Evolutionary conservation across 2,113 vertebrate species (phyloP), one percentile per base, ranked within the genome.

Genomic region (Poeciliopsis occidentalis): DNA sequence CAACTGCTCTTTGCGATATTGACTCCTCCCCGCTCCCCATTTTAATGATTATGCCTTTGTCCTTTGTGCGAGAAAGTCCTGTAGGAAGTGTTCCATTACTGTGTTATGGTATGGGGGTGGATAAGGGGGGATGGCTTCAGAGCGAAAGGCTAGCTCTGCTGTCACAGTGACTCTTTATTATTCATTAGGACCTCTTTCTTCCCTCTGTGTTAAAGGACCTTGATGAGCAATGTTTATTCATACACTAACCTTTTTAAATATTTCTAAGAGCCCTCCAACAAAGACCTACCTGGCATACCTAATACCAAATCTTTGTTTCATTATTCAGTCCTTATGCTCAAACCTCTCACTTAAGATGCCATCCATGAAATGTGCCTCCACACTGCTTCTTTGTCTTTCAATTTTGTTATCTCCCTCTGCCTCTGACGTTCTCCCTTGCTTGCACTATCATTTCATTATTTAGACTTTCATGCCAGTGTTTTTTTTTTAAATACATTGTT

Each of bases 221-320:
- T 97, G 96, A 97, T 98, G 95, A 96, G 96, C 91, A 92, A 97
- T 98, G 96, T 97, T 97, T 98, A 98, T 98, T 98, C 96, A 98
- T 98, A 96, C 95, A 93, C 95, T 97, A 97, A 98, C 96, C 96
- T 98, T 97, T 98, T 97, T 96, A 96, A 97, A 98, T 97, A 97
- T 97, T 98, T 97, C 95, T 93, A 96, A 95, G 96, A 97, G 96
- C 95, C 96, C 95, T 96, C 93, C 93, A 95, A 95, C 95, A 94
- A 95, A 95, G 95, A 94, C 96, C 95, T 97, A 96, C 94, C 94
- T 95, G 94, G 96, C 95, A 97, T 97, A 94, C 95, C 93, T 96
- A 97, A 96, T 95, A 94, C 94, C 95, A 96, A 8, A 90, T 95
- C 96, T 97, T 95, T 96, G 95, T 97, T 97, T 97, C 95, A 97